Percentiles rank a stretch among this genome's conserved stretches.
Evolutionary conservation across 2,113 vertebrate species (phyloP).

Genomic region (Oncorhynchus nerka): DNA sequence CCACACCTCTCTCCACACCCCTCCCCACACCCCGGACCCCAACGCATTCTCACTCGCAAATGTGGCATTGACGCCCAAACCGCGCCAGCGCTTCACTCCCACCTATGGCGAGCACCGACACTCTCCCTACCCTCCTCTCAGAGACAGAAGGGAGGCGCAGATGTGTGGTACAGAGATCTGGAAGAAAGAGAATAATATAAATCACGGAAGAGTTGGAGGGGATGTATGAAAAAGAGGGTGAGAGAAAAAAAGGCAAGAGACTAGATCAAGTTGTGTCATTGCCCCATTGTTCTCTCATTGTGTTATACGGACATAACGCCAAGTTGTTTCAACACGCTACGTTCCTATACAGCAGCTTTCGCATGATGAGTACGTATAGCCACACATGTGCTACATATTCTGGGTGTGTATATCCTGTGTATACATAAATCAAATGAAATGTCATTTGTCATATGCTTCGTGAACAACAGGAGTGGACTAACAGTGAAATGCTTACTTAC

Average conservation of each 20-base stretch:
- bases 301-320: constrained; percentile 52
- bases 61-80: constrained; percentile 23
- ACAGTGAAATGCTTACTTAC: too few relatives aligned
- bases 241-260: constrained; percentile 52
- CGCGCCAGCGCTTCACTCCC: constrained; percentile 45
- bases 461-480: too few relatives aligned
- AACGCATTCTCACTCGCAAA: constrained; percentile 54
- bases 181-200: not conserved
- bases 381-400: not conserved
- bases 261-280: constrained; percentile 18
- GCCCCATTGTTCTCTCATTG: constrained; percentile 70
- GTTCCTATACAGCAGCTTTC: not conserved
- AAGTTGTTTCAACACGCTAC: constrained; percentile 52
- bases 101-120: constrained; percentile 31
- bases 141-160: constrained; percentile 13
- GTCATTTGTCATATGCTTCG: too few relatives aligned
- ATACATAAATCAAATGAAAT: too few relatives aligned
- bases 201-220: constrained; percentile 11
- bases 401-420: too few relatives aligned
- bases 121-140: not conserved
- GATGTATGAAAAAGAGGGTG: constrained; percentile 54
- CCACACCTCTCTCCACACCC: constrained; percentile 12
- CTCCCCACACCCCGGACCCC: constrained; percentile 31
- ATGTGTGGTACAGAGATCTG: constrained; percentile 19
- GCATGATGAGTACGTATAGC: not conserved